Conservation (phyloP, 2,888 invertebrate genomes). For the Brachypalpus laphriformis region DNA sequence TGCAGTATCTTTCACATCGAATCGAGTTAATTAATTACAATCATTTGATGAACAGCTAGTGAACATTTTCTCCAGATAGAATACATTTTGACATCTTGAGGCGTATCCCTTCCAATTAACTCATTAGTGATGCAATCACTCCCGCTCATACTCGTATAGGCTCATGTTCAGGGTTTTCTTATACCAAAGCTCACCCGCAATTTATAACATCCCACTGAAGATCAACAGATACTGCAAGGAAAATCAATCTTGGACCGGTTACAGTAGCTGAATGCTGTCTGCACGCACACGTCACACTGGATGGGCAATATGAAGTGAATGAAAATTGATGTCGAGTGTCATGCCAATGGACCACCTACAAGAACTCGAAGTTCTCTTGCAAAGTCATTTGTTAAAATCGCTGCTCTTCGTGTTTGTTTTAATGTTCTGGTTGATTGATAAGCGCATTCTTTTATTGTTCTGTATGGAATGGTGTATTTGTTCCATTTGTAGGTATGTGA, state of each 20-base stretch:
- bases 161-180: slow-evolving; percentile 9
- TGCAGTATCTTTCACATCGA: background rate
- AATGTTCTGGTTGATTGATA: slow-evolving; percentile 69
- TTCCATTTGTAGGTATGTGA: background rate
- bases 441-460: slow-evolving; percentile 39
- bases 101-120: slow-evolving; percentile 56
- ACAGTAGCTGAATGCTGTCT: slow-evolving; percentile 72
- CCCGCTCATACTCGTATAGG: slow-evolving; percentile 48
- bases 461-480: background rate
- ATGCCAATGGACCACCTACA: slow-evolving; percentile 70
- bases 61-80: background rate
- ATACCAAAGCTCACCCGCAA: slow-evolving; percentile 48
- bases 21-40: background rate
- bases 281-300: slow-evolving; percentile 69
- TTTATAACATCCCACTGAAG: slow-evolving; percentile 69
- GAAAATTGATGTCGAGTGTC: slow-evolving; percentile 69
- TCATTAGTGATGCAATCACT: slow-evolving; percentile 66
- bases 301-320: slow-evolving; percentile 64
- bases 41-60: background rate
- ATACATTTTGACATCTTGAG: slow-evolving; percentile 25
- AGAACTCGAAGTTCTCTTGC: slow-evolving; percentile 40
- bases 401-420: slow-evolving; percentile 63
- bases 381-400: slow-evolving; percentile 66
- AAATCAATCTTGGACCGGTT: slow-evolving; percentile 72
- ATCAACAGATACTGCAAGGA: slow-evolving; percentile 61